These are phyloP conservation scores for Smithornis capensis DNA, from an alignment of 2,113 vertebrate species.

Conservation along the genomic window DNA sequence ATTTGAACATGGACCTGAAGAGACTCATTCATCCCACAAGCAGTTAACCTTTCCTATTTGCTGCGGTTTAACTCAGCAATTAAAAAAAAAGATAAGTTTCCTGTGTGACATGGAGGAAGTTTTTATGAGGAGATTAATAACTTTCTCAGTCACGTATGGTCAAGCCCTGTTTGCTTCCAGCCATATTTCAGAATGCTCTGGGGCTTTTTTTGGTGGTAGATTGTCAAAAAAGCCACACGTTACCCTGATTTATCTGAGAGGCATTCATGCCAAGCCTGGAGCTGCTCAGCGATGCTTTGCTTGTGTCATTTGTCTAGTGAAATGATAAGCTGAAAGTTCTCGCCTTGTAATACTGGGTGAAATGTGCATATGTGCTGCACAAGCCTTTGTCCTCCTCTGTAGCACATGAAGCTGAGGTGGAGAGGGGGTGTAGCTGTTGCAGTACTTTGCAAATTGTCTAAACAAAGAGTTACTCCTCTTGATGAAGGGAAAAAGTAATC, in stretches of 20 bases:
- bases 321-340: conserved; percentile 39
- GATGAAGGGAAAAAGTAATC: neutral
- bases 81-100: neutral
- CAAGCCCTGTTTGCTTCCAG: conserved; percentile 46
- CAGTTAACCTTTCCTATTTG: neutral
- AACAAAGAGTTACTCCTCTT: neutral
- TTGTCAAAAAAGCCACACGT: conserved; percentile 56
- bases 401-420: neutral
- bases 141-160: conserved; percentile 11
- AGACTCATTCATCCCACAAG: neutral
- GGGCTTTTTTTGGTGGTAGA: conserved; percentile 26
- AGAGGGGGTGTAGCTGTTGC: neutral
- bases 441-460: neutral
- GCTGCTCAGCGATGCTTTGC: conserved; percentile 41
- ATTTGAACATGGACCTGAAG: accelerated
- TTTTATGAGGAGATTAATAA: conserved; percentile 53
- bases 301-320: conserved; percentile 55
- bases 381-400: neutral
- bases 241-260: conserved; percentile 54
- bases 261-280: neutral
- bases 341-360: neutral
- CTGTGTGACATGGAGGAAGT: neutral
- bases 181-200: conserved; percentile 31
- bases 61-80: neutral
- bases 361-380: accelerated